A percentile compares a stretch with the other conserved stretches of the same genome.
phyloP scores from a whole-genome alignment of 2,888 invertebrate genomes.

The Philereme transversata region DNA sequence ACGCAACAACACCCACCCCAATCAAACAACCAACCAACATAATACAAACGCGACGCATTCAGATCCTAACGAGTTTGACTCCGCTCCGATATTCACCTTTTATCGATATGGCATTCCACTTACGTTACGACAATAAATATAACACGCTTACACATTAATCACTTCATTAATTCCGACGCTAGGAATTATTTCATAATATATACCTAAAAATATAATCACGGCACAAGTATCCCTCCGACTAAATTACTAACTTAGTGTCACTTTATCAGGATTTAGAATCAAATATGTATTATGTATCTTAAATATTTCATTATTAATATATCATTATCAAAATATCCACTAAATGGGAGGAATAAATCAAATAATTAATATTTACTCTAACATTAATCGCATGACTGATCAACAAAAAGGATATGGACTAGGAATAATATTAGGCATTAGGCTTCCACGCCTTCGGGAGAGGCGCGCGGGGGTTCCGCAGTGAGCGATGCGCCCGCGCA shows the following conservation, averaged over 20 bases:
- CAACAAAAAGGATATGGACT: slow-evolving; percentile 84
- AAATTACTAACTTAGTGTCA: slow-evolving; percentile 84
- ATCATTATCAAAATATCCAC: slow-evolving; percentile 85
- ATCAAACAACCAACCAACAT: slow-evolving; percentile 56
- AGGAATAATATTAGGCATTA: slow-evolving; percentile 83
- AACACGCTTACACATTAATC: slow-evolving; percentile 85
- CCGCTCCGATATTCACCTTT: slow-evolving; percentile 82
- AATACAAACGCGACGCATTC: slow-evolving; percentile 68
- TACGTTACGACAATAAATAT: slow-evolving; percentile 84
- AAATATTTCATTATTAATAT: slow-evolving; percentile 85
- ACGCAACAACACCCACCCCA: slow-evolving; percentile 49
- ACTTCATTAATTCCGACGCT: slow-evolving; percentile 84
- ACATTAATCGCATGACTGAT: slow-evolving; percentile 84
- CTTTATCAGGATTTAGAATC: slow-evolving; percentile 85
- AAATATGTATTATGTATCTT: slow-evolving; percentile 85
- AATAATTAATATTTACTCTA: slow-evolving; percentile 82
- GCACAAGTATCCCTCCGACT: slow-evolving; percentile 85
- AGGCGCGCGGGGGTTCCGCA: slow-evolving; percentile 46
- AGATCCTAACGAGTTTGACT: slow-evolving; percentile 80
- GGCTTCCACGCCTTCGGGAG: slow-evolving; percentile 71
- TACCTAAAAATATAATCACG: slow-evolving; percentile 85
- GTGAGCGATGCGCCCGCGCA: slow-evolving; percentile 42
- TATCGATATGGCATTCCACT: slow-evolving; percentile 84
- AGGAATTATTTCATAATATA: slow-evolving; percentile 84
- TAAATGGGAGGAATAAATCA: slow-evolving; percentile 85